phyloP scores from a whole-genome alignment of 2,797 vertebrate species.

The Alca torda region DNA sequence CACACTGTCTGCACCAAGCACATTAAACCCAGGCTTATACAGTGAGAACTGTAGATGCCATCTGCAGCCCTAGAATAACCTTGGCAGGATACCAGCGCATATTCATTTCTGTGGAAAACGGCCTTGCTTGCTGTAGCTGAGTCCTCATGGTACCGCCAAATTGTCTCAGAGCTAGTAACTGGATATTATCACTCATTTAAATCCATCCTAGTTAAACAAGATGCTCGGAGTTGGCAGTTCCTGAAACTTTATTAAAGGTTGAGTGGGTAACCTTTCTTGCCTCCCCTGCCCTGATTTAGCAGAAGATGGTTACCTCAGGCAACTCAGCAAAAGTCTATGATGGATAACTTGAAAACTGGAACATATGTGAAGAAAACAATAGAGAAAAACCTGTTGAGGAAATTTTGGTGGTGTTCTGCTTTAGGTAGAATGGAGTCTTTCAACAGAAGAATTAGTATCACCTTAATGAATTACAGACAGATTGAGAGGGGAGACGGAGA shows the following conservation, averaged over 20 bases:
- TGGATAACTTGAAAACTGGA: background rate
- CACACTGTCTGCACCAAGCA: background rate
- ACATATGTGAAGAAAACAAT: background rate
- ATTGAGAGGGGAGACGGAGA: background rate
- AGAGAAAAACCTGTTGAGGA: background rate
- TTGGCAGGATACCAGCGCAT: constrained; percentile 31
- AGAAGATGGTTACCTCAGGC: background rate
- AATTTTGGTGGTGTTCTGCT: background rate
- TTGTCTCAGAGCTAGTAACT: constrained; percentile 48
- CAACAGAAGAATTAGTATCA: background rate
- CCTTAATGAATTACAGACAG: background rate
- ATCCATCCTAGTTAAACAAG: constrained; percentile 5
- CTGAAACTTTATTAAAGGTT: background rate
- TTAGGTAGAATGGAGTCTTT: background rate
- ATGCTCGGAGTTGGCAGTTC: background rate
- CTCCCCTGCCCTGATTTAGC: background rate
- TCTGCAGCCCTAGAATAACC: constrained; percentile 58
- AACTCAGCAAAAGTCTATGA: background rate
- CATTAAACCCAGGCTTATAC: background rate
- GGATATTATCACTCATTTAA: constrained; percentile 20
- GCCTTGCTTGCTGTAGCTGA: constrained; percentile 7
- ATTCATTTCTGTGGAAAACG: constrained; percentile 19
- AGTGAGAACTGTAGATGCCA: constrained; percentile 19
- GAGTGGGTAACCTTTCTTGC: background rate
- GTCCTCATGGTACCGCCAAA: constrained; percentile 38